Percentiles rank a stretch among this genome's conserved stretches.
Conservation (phyloP, 2,888 invertebrate species). For the Neoscelio sp. region DNA sequence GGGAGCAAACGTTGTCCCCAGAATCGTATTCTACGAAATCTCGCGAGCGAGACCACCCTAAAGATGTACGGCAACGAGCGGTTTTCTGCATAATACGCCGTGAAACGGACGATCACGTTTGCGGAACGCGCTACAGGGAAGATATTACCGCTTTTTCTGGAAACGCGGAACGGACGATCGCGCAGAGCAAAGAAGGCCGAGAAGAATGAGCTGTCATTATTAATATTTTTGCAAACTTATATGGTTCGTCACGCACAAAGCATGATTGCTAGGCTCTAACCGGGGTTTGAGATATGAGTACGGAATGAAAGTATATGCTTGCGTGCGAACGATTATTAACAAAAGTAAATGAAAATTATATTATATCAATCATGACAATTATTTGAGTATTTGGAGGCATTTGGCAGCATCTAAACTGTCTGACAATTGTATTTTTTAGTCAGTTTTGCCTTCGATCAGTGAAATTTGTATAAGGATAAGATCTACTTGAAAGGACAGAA, state of each 20-base stretch:
- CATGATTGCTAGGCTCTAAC: constrained; percentile 30
- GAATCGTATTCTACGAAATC: constrained; percentile 55
- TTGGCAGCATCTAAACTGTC: no score
- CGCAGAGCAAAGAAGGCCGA: constrained; percentile 15
- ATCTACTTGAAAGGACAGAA: no score
- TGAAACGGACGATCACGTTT: constrained; percentile 74
- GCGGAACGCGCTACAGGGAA: constrained; percentile 60
- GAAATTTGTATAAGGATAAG: no score
- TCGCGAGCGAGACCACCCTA: constrained; percentile 59
- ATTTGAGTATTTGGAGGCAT: no score
- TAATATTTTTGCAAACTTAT: constrained; percentile 49
- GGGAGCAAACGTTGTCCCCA: constrained; percentile 35
- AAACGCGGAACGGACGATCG: constrained; percentile 44
- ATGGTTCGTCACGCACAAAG: constrained; percentile 48
- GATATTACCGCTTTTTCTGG: constrained; percentile 56
- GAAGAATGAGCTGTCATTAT: constrained; percentile 61
- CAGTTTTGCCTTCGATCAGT: no score
- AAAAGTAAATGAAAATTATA: not conserved
- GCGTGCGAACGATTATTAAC: constrained; percentile 30
- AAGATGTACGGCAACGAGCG: constrained; percentile 62
- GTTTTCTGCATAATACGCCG: constrained; percentile 74
- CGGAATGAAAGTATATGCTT: constrained; percentile 11
- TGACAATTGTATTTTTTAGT: no score
- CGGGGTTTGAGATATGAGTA: constrained; percentile 8
- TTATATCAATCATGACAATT: not conserved